Base-by-base conservation (phyloP, 2,113 vertebrate species). In the Nicator chloris region DNA sequence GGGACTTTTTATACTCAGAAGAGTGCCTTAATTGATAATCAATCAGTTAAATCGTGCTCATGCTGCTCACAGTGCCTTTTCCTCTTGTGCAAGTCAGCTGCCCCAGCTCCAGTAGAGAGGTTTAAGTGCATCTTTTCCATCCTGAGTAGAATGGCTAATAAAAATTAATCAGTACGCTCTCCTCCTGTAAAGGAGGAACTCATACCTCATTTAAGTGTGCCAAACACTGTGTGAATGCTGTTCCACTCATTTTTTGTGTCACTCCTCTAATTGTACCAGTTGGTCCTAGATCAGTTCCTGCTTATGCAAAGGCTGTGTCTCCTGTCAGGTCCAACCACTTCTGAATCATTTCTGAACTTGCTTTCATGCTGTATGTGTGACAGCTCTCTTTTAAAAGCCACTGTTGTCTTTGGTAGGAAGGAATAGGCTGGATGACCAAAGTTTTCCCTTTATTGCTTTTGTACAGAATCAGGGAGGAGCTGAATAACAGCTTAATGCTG, bases 21-120 rank as follows among this genome's bases (percentile, higher is more conserved):
- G 77, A 94, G 61, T 79, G 92, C 61, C 78, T 84, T 94, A 90
- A 82, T 30, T 95, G 78, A 78, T 93, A 77, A 96, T 94, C 91
- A 93, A 69, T 92, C 86, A 90, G 71, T 56, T 86, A 93, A 93
- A 80, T 82, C 9, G 0, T 63, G 42, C 69, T 73, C 87, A 50
- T 71, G 87, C 81, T 94, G 86, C 73, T 95, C 78, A 81, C 51
- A 82, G 35, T 37, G 50, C 45, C 79, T 93, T 27, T 90, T 85
- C 65, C 49, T 75, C 85, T 78, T 24, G 47, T 50, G 71, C 66
- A 57, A 86, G 76, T 93, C 79, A 95, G 68, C 66, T 90, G 61
- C 61, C 66, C 47, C 49, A 72, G 78, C 44, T 87, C 53, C 90
- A 82, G 31, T 9, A 44, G 61, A 69, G 57, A 66, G 45, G 24